These are phyloP conservation scores for Zoanthus sansibaricus DNA, from an alignment of 92 coral and sea anemone genomes.

Conservation along the genomic window DNA sequence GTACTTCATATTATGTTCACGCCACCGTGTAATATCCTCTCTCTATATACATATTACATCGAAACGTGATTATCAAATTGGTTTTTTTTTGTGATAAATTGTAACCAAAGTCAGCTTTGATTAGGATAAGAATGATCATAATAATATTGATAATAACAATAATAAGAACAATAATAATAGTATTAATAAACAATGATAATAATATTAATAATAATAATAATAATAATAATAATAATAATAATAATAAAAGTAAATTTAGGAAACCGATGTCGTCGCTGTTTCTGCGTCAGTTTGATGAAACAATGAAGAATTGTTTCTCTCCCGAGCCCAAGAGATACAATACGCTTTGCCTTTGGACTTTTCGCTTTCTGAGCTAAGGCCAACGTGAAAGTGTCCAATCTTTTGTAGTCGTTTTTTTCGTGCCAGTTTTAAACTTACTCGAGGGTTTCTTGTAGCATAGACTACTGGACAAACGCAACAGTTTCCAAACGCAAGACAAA, in stretches of 20 bases:
- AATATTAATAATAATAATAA: too few species aligned
- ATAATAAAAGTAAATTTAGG: not conserved
- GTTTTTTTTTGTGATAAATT: too few species aligned
- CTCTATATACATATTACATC: too few species aligned
- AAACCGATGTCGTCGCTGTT: constrained; percentile 9
- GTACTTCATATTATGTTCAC: too few species aligned
- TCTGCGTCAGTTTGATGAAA: not conserved
- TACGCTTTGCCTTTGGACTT: not conserved
- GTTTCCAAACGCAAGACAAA: constrained; percentile 70
- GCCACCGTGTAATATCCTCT: too few species aligned
- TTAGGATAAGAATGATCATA: too few species aligned
- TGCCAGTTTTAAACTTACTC: constrained; percentile 68
- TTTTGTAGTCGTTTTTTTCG: constrained; percentile 54
- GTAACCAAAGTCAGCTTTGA: too few species aligned
- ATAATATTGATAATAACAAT: too few species aligned
- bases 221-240: too few species aligned
- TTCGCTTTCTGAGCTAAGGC: constrained; percentile 20
- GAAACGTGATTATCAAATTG: too few species aligned
- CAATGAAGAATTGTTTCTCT: constrained; percentile 11
- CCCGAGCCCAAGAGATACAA: constrained; percentile 42
- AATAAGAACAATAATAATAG: too few species aligned
- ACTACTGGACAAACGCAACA: constrained; percentile 69
- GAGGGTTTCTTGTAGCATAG: constrained; percentile 76
- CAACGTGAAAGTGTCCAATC: constrained; percentile 50
- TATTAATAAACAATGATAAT: too few species aligned